A percentile compares a stretch with the other conserved stretches of the same genome.
Evolutionary conservation across 2,797 vertebrate genomes (phyloP).

Genomic region (Bryconaethiops microstoma): DNA sequence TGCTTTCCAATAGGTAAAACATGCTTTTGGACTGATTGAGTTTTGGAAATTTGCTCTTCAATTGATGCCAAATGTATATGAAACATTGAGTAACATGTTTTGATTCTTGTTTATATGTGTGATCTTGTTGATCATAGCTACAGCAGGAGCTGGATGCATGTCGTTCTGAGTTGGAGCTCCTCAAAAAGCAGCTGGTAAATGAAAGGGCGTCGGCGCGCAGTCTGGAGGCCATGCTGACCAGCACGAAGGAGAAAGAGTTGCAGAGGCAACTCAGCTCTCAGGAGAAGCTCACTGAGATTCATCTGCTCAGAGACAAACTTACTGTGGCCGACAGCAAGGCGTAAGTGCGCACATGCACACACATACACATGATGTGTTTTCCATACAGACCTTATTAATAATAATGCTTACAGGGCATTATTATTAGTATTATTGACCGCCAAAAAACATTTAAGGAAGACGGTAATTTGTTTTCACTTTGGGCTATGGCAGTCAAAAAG

Average conservation of each 20-base stretch:
- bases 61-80: neutral
- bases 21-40: too few species aligned
- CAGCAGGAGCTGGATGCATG: conserved; percentile 73
- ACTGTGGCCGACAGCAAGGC: conserved; percentile 74
- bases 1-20: too few species aligned
- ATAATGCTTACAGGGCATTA: too few species aligned
- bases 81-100: neutral
- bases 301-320: conserved; percentile 79
- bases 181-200: conserved; percentile 79
- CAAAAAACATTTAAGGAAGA: too few species aligned
- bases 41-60: too few species aligned
- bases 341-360: conserved; percentile 64
- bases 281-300: conserved; percentile 78
- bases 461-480: too few species aligned
- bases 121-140: conserved; percentile 61
- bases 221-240: conserved; percentile 73
- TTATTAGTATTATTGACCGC: too few species aligned
- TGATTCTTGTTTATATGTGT: conserved; percentile 11
- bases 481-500: too few species aligned
- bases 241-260: conserved; percentile 74
- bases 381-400: too few species aligned
- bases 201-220: conserved; percentile 77
- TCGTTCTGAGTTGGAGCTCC: conserved; percentile 73
- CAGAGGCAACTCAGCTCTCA: conserved; percentile 71
- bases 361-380: neutral